Evolutionary conservation across 2,797 vertebrate species (phyloP).

Genomic region (Pipistrellus nathusii): DNA sequence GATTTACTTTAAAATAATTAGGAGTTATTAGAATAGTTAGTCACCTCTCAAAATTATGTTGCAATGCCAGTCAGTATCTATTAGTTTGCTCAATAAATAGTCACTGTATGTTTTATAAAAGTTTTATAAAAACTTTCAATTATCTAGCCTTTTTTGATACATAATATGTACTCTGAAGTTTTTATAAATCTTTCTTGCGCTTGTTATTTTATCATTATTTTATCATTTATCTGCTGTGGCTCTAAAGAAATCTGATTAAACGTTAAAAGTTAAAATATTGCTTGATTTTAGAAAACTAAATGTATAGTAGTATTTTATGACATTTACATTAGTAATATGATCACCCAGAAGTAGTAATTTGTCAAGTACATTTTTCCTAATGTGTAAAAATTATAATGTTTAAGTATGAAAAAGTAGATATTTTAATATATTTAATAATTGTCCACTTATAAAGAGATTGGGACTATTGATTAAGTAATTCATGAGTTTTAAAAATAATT

Average conservation of each 20-base stretch:
- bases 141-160: not conserved
- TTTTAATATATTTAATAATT: conserved; percentile 16
- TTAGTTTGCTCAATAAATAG: conserved; percentile 6
- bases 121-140: not conserved
- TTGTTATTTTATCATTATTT: not conserved
- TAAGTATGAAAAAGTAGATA: not conserved
- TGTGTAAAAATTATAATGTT: not conserved
- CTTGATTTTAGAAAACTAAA: not conserved
- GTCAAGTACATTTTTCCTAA: not conserved
- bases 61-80: not conserved
- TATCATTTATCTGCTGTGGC: not conserved
- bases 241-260: not conserved
- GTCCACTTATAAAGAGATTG: not conserved
- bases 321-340: not conserved
- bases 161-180: not conserved
- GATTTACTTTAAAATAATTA: not conserved
- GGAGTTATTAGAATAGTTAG: not conserved
- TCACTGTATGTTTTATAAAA: not conserved
- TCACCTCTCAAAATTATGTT: not conserved
- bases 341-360: not conserved
- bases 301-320: not conserved
- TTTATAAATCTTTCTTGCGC: not conserved
- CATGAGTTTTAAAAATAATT: not conserved
- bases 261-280: not conserved
- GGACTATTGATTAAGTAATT: not conserved